These are phyloP conservation scores for Drosophila pseudoobscura DNA, from an alignment of 1,140 invertebrate genomes.

Conservation along the genomic window DNA sequence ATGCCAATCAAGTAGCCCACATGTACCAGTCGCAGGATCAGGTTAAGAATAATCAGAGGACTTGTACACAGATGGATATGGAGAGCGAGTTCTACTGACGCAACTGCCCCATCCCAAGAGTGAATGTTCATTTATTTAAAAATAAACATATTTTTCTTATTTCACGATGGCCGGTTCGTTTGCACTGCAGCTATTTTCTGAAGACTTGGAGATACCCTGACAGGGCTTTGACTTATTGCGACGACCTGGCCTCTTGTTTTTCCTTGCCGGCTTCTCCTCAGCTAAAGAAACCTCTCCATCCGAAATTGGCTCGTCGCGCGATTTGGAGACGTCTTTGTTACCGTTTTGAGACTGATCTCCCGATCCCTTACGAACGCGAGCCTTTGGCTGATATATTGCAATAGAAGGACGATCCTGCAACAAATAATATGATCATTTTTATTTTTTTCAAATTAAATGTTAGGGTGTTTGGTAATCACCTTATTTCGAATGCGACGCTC, in stretches of 20 bases:
- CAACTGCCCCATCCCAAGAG: conserved; percentile 1
- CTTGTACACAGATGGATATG: conserved; percentile 39
- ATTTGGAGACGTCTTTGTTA: conserved; percentile 18
- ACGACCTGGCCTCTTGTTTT: conserved; percentile 43
- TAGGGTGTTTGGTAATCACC: conserved; percentile 40
- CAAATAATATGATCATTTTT: background rate
- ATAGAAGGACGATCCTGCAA: conserved; percentile 81
- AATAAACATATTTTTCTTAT: conserved; percentile 35
- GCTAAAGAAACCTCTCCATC: conserved; percentile 25
- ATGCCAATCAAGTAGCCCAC: conserved; percentile 92
- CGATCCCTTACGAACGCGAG: conserved; percentile 40
- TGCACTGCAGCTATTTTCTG: conserved; percentile 55
- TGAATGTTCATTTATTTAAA: conserved; percentile 22
- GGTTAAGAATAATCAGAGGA: conserved; percentile 90
- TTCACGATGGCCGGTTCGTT: conserved; percentile 33
- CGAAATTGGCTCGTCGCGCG: background rate
- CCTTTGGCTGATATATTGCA: conserved; percentile 81
- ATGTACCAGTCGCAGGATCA: conserved; percentile 96
- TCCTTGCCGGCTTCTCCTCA: conserved; percentile 36
- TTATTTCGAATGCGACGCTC: conserved; percentile 84
- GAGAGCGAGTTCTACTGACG: conserved; percentile 68
- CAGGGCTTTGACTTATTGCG: conserved; percentile 53
- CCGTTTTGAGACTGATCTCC: conserved; percentile 51
- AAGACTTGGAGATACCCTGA: conserved; percentile 56
- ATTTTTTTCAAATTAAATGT: background rate